These are phyloP conservation scores for Panagrolaimus sp. DNA, from an alignment of 1,140 invertebrate genomes.

Conservation along the genomic window DNA sequence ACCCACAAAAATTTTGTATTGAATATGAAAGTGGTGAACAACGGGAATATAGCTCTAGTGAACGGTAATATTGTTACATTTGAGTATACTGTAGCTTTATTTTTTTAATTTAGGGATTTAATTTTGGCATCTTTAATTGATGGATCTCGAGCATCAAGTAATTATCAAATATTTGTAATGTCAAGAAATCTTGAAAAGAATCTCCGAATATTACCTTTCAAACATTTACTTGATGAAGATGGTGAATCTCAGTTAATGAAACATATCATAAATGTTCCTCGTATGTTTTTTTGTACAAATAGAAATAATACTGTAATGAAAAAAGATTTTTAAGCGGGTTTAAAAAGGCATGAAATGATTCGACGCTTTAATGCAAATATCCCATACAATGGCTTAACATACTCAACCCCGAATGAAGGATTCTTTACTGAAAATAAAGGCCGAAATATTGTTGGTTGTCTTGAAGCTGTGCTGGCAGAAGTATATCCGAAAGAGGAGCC, in stretches of 20 bases:
- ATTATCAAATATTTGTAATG: constrained; percentile 90
- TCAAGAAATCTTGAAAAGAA: constrained; percentile 75
- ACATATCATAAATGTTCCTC: constrained; percentile 71
- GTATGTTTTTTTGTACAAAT: constrained; percentile 45
- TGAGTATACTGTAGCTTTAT: constrained; percentile 27
- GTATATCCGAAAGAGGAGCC: constrained; percentile 33
- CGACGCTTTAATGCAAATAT: constrained; percentile 92
- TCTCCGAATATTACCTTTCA: constrained; percentile 78
- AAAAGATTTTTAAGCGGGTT: constrained; percentile 60
- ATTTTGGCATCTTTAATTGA: constrained; percentile 87
- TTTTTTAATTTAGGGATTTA: constrained; percentile 70
- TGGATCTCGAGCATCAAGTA: constrained; percentile 88
- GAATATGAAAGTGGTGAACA: constrained; percentile 87
- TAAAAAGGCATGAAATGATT: constrained; percentile 69
- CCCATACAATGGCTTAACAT: constrained; percentile 90
- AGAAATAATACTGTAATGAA: background rate
- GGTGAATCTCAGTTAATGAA: constrained; percentile 79
- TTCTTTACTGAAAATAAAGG: constrained; percentile 98
- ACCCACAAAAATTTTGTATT: constrained; percentile 86
- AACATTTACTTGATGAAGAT: constrained; percentile 83
- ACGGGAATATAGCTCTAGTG: constrained; percentile 77
- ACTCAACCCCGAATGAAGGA: constrained; percentile 89
- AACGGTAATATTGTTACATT: constrained; percentile 63
- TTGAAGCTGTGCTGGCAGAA: constrained; percentile 70
- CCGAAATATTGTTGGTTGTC: constrained; percentile 77